Evolutionary conservation across 1,140 invertebrate genomes (phyloP).

Genomic region (Dryas iulia): DNA sequence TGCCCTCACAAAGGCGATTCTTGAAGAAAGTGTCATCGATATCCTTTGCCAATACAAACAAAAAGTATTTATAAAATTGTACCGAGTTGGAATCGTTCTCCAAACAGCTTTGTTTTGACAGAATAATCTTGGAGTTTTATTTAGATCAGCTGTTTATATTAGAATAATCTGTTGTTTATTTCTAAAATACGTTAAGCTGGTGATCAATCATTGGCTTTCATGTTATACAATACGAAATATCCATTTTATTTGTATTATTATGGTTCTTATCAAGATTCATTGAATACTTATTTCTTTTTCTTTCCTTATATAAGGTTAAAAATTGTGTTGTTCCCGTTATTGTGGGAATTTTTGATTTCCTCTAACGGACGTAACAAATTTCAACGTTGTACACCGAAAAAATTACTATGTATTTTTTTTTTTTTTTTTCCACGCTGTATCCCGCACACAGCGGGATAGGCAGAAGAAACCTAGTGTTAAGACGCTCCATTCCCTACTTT

Average conservation of each 20-base stretch:
- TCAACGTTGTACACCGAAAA: too few species aligned
- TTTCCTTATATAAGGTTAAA: too few species aligned
- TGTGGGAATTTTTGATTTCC: too few species aligned
- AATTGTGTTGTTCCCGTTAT: too few species aligned
- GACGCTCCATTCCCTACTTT: too few species aligned
- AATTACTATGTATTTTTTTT: too few species aligned
- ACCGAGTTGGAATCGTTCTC: not conserved
- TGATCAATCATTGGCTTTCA: not conserved
- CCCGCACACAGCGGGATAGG: too few species aligned
- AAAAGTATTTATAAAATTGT: slow-evolving; percentile 1
- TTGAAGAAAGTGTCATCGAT: not conserved
- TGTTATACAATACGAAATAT: not conserved
- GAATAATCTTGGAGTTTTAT: slow-evolving; percentile 18
- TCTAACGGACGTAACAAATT: too few species aligned
- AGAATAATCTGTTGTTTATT: slow-evolving; percentile 12
- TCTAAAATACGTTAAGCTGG: not conserved
- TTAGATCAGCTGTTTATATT: not conserved
- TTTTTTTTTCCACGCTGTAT: too few species aligned
- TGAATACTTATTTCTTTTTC: not conserved
- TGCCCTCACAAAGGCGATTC: not conserved
- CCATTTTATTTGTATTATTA: not conserved
- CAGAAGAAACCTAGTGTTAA: too few species aligned
- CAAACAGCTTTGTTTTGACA: slow-evolving; percentile 16
- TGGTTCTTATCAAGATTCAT: not conserved
- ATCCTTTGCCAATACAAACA: not conserved